phyloP scores from a whole-genome alignment of 2,888 invertebrate species.

The Orthosia incerta region DNA sequence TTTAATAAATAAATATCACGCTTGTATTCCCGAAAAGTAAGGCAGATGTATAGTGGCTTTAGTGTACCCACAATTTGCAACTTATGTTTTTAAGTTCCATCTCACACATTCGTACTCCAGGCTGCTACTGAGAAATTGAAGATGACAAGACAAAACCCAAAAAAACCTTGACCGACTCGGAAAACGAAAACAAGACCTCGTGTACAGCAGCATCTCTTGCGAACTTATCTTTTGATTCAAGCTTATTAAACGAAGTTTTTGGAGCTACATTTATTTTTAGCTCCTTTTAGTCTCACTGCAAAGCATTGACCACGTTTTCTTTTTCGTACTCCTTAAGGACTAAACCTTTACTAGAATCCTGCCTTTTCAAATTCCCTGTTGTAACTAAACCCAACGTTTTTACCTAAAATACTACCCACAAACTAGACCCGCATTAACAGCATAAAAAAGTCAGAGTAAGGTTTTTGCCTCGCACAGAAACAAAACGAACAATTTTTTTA shows the following conservation, averaged over 20 bases:
- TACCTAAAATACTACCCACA: slow-evolving; percentile 18
- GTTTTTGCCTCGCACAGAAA: neutral
- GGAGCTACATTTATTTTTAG: neutral
- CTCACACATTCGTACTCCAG: too few relatives aligned
- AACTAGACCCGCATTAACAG: neutral
- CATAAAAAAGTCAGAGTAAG: neutral
- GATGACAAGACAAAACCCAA: too few relatives aligned
- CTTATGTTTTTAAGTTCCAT: too few relatives aligned
- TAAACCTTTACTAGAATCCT: slow-evolving; percentile 26
- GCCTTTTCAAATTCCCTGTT: slow-evolving; percentile 36
- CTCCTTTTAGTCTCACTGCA: neutral
- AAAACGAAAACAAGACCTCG: too few relatives aligned
- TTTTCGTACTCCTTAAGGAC: slow-evolving; percentile 25
- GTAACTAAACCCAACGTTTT: slow-evolving; percentile 24
- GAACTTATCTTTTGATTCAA: neutral
- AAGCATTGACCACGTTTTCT: neutral
- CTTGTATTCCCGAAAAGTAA: too few relatives aligned
- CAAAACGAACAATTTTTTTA: neutral
- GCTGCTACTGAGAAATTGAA: too few relatives aligned
- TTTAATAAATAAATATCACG: too few relatives aligned
- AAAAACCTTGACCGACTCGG: too few relatives aligned
- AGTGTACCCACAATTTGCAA: too few relatives aligned
- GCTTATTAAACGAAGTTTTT: neutral
- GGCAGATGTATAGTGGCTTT: too few relatives aligned
- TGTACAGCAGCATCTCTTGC: too few relatives aligned